Evolutionary conservation across 2,888 invertebrate genomes (phyloP).

Genomic region (Eumacrocentrus americanus): DNA sequence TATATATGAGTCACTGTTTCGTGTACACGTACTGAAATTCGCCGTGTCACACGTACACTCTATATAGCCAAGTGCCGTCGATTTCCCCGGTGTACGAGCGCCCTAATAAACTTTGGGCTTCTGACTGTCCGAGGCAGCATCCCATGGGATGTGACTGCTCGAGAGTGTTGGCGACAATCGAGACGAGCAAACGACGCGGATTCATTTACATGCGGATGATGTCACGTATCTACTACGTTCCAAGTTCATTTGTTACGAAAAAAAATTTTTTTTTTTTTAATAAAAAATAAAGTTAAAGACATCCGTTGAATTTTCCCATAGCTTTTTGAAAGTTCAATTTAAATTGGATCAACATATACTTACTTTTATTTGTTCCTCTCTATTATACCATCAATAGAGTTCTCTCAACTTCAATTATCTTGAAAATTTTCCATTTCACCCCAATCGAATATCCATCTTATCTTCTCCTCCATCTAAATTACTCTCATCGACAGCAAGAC

Average conservation of each 20-base stretch:
- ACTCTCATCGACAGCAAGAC: constrained; percentile 1
- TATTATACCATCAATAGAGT: not conserved
- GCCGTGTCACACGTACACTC: constrained; percentile 22
- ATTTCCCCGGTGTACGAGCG: constrained; percentile 40
- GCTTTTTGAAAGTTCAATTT: not conserved
- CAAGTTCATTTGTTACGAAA: constrained; percentile 21
- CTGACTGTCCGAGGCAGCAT: constrained; percentile 25
- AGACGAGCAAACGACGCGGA: constrained; percentile 21
- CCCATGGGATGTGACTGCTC: constrained; percentile 11
- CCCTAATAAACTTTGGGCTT: constrained; percentile 38
- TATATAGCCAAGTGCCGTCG: constrained; percentile 29
- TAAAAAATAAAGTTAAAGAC: not conserved
- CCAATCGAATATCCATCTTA: constrained; percentile 3
- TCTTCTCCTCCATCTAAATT: not conserved
- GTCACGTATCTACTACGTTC: constrained; percentile 23
- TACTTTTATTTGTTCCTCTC: not conserved
- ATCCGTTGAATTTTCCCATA: not conserved
- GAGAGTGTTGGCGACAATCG: constrained; percentile 16
- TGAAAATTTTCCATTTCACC: not conserved
- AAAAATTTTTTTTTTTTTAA: too few relatives aligned
- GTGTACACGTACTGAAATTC: constrained; percentile 8
- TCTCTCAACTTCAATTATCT: not conserved
- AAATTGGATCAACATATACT: constrained; percentile 1
- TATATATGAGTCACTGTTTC: constrained; percentile 8
- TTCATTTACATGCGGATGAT: constrained; percentile 33